A percentile compares a stretch with the other conserved stretches of the same genome.
Evolutionary conservation across 2,113 vertebrate genomes (phyloP).

Genomic region (Lasiurus borealis): DNA sequence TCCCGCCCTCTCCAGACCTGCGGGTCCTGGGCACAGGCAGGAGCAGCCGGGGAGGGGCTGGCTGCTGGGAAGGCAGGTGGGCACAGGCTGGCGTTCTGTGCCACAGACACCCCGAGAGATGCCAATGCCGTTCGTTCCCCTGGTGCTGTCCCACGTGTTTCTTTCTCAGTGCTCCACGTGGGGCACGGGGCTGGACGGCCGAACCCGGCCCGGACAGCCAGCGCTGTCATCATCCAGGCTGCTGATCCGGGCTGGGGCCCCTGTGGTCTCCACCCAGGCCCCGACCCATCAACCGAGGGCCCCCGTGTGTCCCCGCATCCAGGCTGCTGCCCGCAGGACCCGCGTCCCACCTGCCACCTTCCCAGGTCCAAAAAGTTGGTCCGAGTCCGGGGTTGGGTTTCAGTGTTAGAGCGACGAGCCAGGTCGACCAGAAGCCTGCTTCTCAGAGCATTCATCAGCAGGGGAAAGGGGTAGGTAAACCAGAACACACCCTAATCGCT

Average conservation of each 20-base stretch:
- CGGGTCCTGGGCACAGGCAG: neutral
- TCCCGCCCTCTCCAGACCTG: neutral
- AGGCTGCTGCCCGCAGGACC: neutral
- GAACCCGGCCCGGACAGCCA: neutral
- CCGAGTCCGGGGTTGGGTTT: neutral
- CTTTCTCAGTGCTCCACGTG: fast-evolving
- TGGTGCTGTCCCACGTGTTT: neutral
- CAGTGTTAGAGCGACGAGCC: neutral
- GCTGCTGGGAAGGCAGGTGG: neutral
- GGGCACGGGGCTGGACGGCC: fast-evolving
- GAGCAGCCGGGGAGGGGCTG: neutral
- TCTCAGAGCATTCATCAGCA: fast-evolving
- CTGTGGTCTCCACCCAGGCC: fast-evolving
- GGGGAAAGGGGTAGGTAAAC: too few species aligned
- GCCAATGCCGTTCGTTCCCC: fast-evolving
- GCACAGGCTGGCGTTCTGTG: fast-evolving
- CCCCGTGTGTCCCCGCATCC: fast-evolving
- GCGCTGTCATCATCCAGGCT: neutral
- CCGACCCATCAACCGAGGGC: fast-evolving
- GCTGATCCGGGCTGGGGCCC: neutral
- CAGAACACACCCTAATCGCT: neutral
- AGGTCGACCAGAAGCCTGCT: neutral
- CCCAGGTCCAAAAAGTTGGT: neutral
- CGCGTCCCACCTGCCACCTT: neutral
- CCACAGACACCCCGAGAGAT: neutral